A percentile compares a stretch with the other conserved stretches of the same genome.
These are phyloP conservation scores for Lasaia peninsularis DNA, from an alignment of 1,140 invertebrate genomes.

Conservation along the genomic window DNA sequence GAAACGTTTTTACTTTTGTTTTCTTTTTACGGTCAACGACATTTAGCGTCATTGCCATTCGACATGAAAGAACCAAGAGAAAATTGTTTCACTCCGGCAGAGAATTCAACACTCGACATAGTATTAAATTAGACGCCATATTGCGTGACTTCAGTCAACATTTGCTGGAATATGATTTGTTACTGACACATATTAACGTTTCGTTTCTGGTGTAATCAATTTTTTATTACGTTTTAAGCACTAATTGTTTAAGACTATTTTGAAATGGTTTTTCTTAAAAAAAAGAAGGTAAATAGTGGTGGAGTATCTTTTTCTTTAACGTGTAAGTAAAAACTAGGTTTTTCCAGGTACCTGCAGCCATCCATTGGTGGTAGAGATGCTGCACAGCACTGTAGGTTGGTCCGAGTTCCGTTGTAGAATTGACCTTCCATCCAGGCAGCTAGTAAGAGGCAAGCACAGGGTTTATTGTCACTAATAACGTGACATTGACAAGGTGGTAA, in stretches of 20 bases:
- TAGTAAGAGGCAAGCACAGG: no score
- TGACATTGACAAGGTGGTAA: no score
- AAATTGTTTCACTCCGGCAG: conserved; percentile 18
- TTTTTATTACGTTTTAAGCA: background rate
- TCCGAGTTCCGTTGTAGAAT: no score
- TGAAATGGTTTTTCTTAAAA: background rate
- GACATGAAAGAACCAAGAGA: conserved; percentile 47
- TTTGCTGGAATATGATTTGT: conserved; percentile 10
- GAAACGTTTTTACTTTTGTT: conserved; percentile 24
- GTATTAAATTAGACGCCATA: conserved; percentile 31
- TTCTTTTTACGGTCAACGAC: conserved; percentile 53
- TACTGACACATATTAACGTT: background rate
- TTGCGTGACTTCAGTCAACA: conserved; percentile 25
- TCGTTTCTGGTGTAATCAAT: conserved; percentile 2
- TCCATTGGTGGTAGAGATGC: no score
- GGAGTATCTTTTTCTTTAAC: no score
- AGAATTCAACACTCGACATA: conserved; percentile 27
- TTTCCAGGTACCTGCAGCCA: no score
- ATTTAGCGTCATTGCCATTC: conserved; percentile 49
- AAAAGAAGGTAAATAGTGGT: no score
- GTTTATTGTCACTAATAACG: no score
- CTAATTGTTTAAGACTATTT: background rate
- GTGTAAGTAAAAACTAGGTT: no score
- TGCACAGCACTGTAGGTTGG: no score
- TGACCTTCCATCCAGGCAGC: no score